Evolutionary conservation across 2,888 invertebrate genomes (phyloP).

Genomic region (Pristionchus mayeri): DNA sequence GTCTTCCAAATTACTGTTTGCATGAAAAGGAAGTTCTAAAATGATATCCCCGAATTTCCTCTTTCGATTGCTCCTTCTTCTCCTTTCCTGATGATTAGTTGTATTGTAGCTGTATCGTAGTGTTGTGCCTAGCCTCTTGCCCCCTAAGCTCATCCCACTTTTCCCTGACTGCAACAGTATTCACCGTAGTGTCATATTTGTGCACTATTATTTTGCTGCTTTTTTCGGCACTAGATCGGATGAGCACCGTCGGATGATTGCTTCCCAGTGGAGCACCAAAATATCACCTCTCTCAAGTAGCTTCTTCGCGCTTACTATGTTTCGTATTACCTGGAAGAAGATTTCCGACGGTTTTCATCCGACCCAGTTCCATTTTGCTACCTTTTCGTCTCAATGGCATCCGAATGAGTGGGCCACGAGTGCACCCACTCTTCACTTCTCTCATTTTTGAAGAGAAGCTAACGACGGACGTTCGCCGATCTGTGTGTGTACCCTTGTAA

Average conservation of each 20-base stretch:
- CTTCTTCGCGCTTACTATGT: no score
- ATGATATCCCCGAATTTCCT: neutral
- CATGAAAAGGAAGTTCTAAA: no score
- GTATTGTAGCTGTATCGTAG: constrained; percentile 17
- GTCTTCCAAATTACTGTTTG: no score
- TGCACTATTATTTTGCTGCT: neutral
- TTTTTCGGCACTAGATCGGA: neutral
- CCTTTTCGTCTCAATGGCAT: neutral
- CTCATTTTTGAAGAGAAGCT: neutral
- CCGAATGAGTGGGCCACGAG: neutral
- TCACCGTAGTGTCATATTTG: constrained; percentile 21
- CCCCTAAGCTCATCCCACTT: neutral
- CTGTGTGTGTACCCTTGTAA: constrained; percentile 34
- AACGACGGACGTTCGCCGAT: no score
- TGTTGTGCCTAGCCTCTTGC: constrained; percentile 39
- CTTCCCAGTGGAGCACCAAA: no score
- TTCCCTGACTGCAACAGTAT: constrained; percentile 25
- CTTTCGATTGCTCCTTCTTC: neutral
- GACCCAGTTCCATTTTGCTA: no score
- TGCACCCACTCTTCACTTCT: neutral
- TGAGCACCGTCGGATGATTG: no score
- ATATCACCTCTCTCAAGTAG: no score
- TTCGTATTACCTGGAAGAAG: no score
- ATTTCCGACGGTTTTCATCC: no score
- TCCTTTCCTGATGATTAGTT: constrained; percentile 17